Evolutionary conservation across 2,888 invertebrate species (phyloP).

Genomic region (Podotricha telesiphe): DNA sequence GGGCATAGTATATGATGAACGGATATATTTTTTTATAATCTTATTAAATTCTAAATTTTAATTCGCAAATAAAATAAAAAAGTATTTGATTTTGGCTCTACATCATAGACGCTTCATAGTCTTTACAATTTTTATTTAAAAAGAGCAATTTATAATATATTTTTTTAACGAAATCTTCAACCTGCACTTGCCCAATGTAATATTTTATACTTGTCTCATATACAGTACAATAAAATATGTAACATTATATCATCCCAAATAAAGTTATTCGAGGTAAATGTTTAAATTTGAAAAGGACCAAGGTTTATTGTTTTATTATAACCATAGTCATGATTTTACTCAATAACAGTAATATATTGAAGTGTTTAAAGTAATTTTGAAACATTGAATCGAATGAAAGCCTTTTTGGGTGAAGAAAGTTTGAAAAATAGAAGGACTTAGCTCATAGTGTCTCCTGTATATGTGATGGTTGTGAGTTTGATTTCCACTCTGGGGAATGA

Average conservation of each 20-base stretch:
- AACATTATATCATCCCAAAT: slow-evolving; percentile 29
- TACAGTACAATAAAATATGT: slow-evolving; percentile 1
- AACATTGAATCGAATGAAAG: background rate
- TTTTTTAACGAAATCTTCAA: background rate
- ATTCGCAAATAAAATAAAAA: no score
- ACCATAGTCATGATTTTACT: slow-evolving; percentile 4
- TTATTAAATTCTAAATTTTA: no score
- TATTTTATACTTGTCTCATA: slow-evolving; percentile 6
- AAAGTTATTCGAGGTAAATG: slow-evolving; percentile 32
- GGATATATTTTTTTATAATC: no score
- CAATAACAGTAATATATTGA: background rate
- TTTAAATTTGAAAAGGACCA: slow-evolving; percentile 17
- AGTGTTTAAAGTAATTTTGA: background rate
- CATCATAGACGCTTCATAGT: no score
- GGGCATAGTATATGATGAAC: no score
- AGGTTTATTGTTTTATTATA: slow-evolving; percentile 13
- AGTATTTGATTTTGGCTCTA: no score
- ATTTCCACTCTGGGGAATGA: no score
- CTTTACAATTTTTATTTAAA: no score
- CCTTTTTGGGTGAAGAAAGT: no score
- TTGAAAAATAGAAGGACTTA: no score
- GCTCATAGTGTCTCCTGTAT: no score
- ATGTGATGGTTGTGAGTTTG: no score
- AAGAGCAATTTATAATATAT: background rate
- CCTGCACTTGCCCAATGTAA: background rate